Conservation (phyloP, 2,888 invertebrate species). For the Shargacucullia verbasci region DNA sequence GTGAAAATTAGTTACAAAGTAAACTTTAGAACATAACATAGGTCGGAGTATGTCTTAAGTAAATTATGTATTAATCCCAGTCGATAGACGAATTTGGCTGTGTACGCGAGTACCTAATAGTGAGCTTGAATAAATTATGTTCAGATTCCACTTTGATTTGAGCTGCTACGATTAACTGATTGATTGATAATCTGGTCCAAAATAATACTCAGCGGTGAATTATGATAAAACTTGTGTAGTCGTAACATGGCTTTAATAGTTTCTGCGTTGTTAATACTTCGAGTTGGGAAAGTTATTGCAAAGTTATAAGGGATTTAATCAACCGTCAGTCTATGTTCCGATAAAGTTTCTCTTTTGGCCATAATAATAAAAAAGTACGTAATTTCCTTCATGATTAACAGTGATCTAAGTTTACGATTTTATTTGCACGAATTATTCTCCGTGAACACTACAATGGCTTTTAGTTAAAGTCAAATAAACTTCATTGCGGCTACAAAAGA, state of each 20-base stretch:
- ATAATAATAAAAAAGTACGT: constrained; percentile 40
- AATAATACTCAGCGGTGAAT: constrained; percentile 25
- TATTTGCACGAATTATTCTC: constrained; percentile 32
- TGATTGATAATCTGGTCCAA: constrained; percentile 29
- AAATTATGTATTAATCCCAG: constrained; percentile 57
- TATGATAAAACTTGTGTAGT: constrained; percentile 38
- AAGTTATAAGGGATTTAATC: constrained; percentile 44
- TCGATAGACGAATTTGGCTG: constrained; percentile 43
- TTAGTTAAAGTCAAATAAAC: constrained; percentile 10
- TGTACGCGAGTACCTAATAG: constrained; percentile 35
- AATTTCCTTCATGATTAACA: constrained; percentile 30
- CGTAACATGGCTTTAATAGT: constrained; percentile 39
- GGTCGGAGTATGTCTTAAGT: constrained; percentile 47
- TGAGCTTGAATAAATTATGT: constrained; percentile 45
- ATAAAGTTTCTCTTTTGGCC: constrained; percentile 26
- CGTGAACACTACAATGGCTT: constrained; percentile 11
- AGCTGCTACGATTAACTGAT: constrained; percentile 36
- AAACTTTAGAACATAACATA: constrained; percentile 51
- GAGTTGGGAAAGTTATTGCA: constrained; percentile 26
- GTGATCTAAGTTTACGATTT: constrained; percentile 33
- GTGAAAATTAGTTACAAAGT: constrained; percentile 60
- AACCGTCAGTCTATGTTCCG: too few relatives aligned
- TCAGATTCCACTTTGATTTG: constrained; percentile 44
- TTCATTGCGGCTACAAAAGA: constrained; percentile 7
- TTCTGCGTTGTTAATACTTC: constrained; percentile 23